Evolutionary conservation across 2,113 vertebrate species (phyloP), one percentile per base, ranked within the genome.

Genomic region (Neopipo cinnamomea): DNA sequence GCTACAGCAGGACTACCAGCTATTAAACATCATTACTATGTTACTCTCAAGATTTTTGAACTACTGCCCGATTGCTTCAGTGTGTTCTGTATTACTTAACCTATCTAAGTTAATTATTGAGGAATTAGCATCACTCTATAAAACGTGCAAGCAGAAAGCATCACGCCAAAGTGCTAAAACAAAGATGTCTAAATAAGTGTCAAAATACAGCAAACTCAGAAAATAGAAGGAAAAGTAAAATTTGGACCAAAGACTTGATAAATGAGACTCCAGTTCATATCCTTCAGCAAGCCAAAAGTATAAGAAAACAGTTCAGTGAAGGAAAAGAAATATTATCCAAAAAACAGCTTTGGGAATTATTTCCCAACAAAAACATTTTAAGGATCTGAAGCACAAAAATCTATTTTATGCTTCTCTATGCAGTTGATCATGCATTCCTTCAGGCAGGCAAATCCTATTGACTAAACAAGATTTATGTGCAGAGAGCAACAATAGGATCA

Each of bases 351-450:
- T 95, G 89, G 66, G 90, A 95, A 85, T 95, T 78, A 80, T 72
- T 92, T 81, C 30, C 55, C 1, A 1, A 68, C 41, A 88, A 95
- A 94, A 87, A 30, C 18, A 23, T 88, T 94, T 84, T 75, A 70
- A 80, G 55, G 65, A 75, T 76, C 75, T 67, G 91, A 90, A 95
- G 80, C 82, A 88, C 44, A 91, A 93, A 90, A 93, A 89, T 92
- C 68, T 84, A 50, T 90, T 91, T 88, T 73, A 19, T 88, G 66
- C 46, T 86, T 20, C 68, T 88, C 47, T 52, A 5, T 92, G 82
- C 63, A 66, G 63, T 58, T 93, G 88, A 93, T 94, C 75, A 47
- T n/a, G 52, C 35, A 39, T 83, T 96, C 55, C 92, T 90, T 59
- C 72, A 90, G 93, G 88, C 82, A 78, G 46, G 27, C 31, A 94